Evolutionary conservation across 1,140 invertebrate genomes (phyloP).

Genomic region (Lineus longissimus): DNA sequence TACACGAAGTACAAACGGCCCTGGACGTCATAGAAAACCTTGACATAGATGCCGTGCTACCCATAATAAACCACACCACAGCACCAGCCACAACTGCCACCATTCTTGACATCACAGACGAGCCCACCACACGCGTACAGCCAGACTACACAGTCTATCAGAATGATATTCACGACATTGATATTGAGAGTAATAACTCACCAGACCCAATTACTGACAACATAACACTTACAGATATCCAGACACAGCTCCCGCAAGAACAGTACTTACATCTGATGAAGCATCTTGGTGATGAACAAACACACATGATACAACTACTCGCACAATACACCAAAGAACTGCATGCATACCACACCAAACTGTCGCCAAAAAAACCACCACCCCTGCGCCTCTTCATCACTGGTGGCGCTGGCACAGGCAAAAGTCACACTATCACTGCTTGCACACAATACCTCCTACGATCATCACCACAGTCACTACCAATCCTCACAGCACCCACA

Average conservation of each 20-base stretch:
- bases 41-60: background rate
- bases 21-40: too few relatives aligned
- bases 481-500: conserved; percentile 23
- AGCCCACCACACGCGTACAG: background rate
- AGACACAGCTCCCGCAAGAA: background rate
- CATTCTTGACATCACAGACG: background rate
- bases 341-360: conserved; percentile 4
- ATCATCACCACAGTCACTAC: background rate
- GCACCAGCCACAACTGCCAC: background rate
- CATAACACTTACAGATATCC: background rate
- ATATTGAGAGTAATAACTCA: too few relatives aligned
- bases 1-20: background rate
- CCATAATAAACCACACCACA: background rate
- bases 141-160: background rate
- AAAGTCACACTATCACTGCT: conserved; percentile 13
- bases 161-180: too few relatives aligned
- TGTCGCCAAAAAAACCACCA: background rate
- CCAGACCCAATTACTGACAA: background rate
- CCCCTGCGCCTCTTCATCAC: conserved; percentile 17
- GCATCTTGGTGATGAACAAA: conserved; percentile 9
- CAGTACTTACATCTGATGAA: conserved; percentile 11
- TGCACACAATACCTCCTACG: conserved; percentile 13
- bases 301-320: background rate
- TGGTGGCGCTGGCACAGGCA: conserved; percentile 22
- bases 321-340: background rate